Evolutionary conservation across 1,140 invertebrate species (phyloP), one percentile per base, ranked within the genome.

Genomic region (Ridgeia piscesae): DNA sequence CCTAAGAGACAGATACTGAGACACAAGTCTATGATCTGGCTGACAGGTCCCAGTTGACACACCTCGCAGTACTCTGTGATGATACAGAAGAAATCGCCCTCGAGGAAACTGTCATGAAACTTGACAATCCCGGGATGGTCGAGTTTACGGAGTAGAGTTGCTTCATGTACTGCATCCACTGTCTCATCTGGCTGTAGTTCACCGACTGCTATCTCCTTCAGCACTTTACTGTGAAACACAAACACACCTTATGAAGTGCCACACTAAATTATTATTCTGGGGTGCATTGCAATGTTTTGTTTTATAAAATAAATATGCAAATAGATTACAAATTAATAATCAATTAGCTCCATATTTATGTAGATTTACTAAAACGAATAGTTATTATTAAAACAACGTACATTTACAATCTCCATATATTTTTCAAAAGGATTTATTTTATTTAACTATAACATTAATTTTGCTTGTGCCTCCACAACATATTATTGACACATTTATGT

Each of bases 11-110:
- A 77, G 1, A 77, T 14, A 77, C 27, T 77, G 2, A 21, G 58
- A 77, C 11, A 42, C 11, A 17, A 77, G 27, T 77, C 58, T 77
- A 21, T 77, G 17, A 42, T 31, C 58, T 21, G 27, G 58, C 8
- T 14, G 27, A 77, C 14, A 14, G 58, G 27, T 31, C 27, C 34
- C 33, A 14, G n/a, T 42, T 34, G 89, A 58, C 92, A 93, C 93
- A 96, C 95, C 94, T 96, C 95, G 94, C 96, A 96, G 93, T 94
- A 96, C 93, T 96, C 96, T 90, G 96, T 96, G 1, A 96, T 94
- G 93, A 96, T 96, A 93, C 96, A 96, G 93, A 96, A 96, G 92
- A 94, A 95, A 92, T 96, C 95, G 58, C 94, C 91, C 89, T 96
- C 95, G 35, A 96, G 95, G 89, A 96, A 95, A 31, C 95, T 93